Evolutionary conservation across 2,888 invertebrate genomes (phyloP), one percentile per base, ranked within the genome.

Genomic region (Eledone cirrhosa): DNA sequence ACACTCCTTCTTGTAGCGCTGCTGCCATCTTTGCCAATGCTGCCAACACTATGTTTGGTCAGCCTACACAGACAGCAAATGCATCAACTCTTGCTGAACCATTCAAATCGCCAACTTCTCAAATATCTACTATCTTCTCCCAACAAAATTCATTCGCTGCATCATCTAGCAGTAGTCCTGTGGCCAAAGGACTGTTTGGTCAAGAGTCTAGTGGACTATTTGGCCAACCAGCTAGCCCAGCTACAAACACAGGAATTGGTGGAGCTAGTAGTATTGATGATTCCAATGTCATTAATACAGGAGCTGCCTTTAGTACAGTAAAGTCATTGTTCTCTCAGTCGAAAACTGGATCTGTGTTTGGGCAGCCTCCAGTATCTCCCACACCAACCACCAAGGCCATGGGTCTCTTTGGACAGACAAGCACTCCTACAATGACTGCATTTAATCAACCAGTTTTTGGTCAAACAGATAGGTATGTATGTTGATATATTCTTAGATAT

Each of bases 81-180:
- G 1, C 72, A 13, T 27, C 67, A 33, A 33, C 33, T 2, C 11
- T 69, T 16, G 13, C 72, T n/a, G 72, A 72, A 22, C 72, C 41
- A 33, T 72, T 72, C 33, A 72, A 72, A 67, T 19, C 67, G 1
- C 67, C 24, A 65, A 65, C 48, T 22, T 19, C 65, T 24, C 22
- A 47, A 48, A 63, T 33, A 5, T 65, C 69, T 48, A 63, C 27
- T 19, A 8, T 72, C 13, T n/a, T 31, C 72, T 22, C 22, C 33
- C 24, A 27, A 22, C 24, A 27, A 22, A 65, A 75, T n/a, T 22
- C 80, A 63, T 84, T 83, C 82, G 83, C 81, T 29, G 69, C 80
- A 29, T 76, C 78, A 29, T 48, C 82, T n/a, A 78, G 80, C 16
- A 76, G 78, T 65, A 47, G 65, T 11, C 48, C 81, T 24, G 78